phyloP scores from a whole-genome alignment of 2,113 vertebrate species.

The Indicator maculatus region DNA sequence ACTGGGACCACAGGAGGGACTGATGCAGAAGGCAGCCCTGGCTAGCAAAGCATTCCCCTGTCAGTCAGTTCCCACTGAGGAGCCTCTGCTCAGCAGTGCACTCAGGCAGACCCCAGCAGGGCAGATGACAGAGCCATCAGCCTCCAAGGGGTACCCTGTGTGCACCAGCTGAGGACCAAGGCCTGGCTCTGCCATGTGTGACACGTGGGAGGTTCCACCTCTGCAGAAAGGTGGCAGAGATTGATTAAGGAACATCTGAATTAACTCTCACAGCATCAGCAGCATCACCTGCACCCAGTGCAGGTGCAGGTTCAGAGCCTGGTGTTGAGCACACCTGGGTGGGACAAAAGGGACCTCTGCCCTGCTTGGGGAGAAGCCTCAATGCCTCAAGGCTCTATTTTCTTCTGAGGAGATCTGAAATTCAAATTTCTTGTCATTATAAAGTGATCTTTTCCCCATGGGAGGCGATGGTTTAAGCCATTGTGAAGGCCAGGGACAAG shows the following conservation, averaged over 20 bases:
- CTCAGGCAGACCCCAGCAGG: not conserved
- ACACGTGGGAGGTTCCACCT: not conserved
- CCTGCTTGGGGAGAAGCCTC: not conserved
- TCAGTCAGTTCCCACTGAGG: not conserved
- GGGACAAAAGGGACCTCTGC: not conserved
- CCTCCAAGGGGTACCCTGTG: not conserved
- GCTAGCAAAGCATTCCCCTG: not conserved
- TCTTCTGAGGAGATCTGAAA: not conserved
- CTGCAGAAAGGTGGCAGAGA: not conserved
- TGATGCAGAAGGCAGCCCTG: not conserved
- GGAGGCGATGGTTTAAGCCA: not conserved
- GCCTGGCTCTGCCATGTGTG: not conserved
- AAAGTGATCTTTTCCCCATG: not conserved
- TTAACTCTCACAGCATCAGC: not conserved
- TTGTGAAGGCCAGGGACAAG: no score
- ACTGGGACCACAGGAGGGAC: not conserved
- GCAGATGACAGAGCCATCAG: not conserved
- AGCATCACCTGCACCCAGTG: not conserved
- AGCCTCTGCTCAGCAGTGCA: not conserved
- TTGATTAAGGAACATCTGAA: not conserved
- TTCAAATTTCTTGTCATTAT: constrained; percentile 8
- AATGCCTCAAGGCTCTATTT: not conserved
- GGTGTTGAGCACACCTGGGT: not conserved
- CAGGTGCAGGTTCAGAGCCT: not conserved
- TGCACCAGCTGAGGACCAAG: constrained; percentile 2